Evolutionary conservation across 2,113 vertebrate genomes (phyloP), one percentile per base, ranked within the genome.

Genomic region (Amblyornis subalaris): DNA sequence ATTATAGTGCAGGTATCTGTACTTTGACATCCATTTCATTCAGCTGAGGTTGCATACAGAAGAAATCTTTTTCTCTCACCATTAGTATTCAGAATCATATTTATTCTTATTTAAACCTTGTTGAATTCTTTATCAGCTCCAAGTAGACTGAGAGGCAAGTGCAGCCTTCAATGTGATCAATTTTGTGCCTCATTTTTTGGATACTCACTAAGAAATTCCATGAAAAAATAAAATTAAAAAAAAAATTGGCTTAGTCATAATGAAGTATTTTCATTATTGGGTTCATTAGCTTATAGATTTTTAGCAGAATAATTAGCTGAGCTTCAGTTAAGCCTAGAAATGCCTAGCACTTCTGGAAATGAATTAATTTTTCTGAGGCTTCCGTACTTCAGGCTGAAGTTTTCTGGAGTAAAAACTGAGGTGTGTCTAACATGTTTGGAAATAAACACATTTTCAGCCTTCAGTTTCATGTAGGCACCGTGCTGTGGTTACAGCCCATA

Each of bases 31-130:
- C 8, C 2, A 2, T 71, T 89, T 70, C 54, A 66, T 18, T 72
- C 25, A 71, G 26, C 7, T 66, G 36, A 38, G 13, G 3, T 36
- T 65, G 4, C 2, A 0, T 21, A 15, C 7, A 35, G 4, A 12
- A 36, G 4, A 71, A 73, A 45, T 33, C 2, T 45, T 82, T 64
- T 55, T 74, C 26, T 73, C 73, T 90, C 31, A 35, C 14, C 3
- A 28, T 51, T 64, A 66, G 4, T 70, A 35, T 71, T 62, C 65
- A 47, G 24, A 50, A 35, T 51, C 4, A 14, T 66, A 51, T 36
- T 78, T 90, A n/a, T 44, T 73, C 35, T 83, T 58, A 26, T 58
- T 78, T 82, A 74, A 92, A 66, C 3, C 5, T 51, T 22, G 35
- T 15, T 71, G 55, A 84, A 38, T 62, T 70, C 42, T 88, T 40